These are phyloP conservation scores for Platycheirus albimanus DNA, from an alignment of 2,888 invertebrate species.

Conservation along the genomic window DNA sequence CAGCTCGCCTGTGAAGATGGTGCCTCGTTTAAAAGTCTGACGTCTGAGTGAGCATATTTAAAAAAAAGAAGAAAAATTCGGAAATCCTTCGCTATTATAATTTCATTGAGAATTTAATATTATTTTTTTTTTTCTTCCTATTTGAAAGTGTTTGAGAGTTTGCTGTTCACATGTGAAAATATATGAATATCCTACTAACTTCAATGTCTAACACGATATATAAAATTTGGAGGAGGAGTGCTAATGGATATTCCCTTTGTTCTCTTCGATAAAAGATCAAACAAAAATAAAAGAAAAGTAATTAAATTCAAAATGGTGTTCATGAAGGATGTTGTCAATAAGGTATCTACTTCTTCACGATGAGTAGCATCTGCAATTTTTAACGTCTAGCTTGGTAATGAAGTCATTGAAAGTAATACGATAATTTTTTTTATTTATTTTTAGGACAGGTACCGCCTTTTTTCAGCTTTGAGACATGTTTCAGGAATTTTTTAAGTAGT, in stretches of 20 bases:
- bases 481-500: no score
- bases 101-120: slow-evolving; percentile 29
- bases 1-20: no score
- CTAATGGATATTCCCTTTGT: slow-evolving; percentile 31
- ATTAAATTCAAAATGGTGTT: slow-evolving; percentile 5
- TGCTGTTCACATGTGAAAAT: slow-evolving; percentile 3
- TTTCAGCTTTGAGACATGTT: no score
- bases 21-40: no score
- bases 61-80: no score
- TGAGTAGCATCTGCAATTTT: neutral
- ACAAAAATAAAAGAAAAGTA: neutral
- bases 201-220: no score
- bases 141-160: neutral
- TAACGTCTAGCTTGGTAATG: neutral
- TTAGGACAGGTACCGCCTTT: no score
- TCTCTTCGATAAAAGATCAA: slow-evolving; percentile 14
- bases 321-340: neutral
- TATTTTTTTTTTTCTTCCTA: neutral
- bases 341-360: neutral
- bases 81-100: slow-evolving; percentile 13
- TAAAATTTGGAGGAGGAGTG: neutral
- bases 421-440: no score
- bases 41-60: slow-evolving; percentile 15
- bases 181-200: no score
- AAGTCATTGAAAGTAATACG: neutral